Evolutionary conservation across 2,888 invertebrate species (phyloP), one percentile per base, ranked within the genome.

Genomic region (Ochropleura leucogaster): DNA sequence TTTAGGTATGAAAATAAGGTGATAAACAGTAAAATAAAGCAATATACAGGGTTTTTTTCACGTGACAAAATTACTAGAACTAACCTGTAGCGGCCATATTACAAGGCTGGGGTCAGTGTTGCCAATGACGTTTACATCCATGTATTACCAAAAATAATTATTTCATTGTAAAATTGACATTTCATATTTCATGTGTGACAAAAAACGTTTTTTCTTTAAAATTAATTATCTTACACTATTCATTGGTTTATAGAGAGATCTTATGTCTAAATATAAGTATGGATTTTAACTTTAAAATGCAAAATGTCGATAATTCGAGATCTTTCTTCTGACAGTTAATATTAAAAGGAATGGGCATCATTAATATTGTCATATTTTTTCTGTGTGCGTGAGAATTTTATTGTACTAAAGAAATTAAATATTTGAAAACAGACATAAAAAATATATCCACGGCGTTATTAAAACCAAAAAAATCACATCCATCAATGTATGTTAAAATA

Each of bases 1-100:
- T 84, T 74, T 70, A 84, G 63, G 74, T 82, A 86, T 81, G 74
- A 87, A 90, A 89, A 88, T 87, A 82, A 83, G 79, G 83, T 88
- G 88, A 86, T 77, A 83, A 84, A 84, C 73, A 83, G 55, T 67
- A 83, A 88, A 88, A 86, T 88, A 78, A 80, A 84, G 85, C 76
- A 70, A 89, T 89, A 89, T 88, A 86, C 82, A 80, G 82, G 87
- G 88, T 89, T 91, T 91, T 83, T 94, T 96, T 94, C 95, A 96
- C 94, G 94, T 97, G 96, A 97, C 94, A 95, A 96, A 96, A 95
- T 95, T 93, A 91, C 90, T 91, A 91, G 93, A 94, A 97, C 97
- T 97, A 97, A 97, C 97, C 97, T 97, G 97, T 95, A 96, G 97
- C 97, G 97, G 97, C 97, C 97, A 97, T 97, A 97, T 97, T 97